Base-by-base conservation (phyloP, 2,113 vertebrate genomes). In the Tautogolabrus adspersus region DNA sequence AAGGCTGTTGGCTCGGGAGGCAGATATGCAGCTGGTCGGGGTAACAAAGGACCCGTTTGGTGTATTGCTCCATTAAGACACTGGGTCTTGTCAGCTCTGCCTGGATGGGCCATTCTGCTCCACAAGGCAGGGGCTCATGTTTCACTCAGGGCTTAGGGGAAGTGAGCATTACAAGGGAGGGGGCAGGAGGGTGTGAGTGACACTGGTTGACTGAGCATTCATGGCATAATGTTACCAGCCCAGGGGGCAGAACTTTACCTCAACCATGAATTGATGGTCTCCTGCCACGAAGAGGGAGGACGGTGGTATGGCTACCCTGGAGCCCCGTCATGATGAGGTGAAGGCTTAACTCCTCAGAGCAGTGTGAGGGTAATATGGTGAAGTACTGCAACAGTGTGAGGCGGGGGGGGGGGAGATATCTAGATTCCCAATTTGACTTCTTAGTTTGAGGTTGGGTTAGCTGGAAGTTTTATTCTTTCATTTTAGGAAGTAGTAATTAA, bases 51-150 rank as follows among this genome's bases (percentile, higher is more conserved):
- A 69, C 85, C 87, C 91, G 88, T 82, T 90, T 91, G 81, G 54
- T 88, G 58, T 80, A 89, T 75, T 85, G 88, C 83, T 71, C 92
- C 86, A 93, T 95, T 95, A 94, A 90, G 90, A 93, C 92, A 93
- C 88, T 93, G 92, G 87, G 78, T 88, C 85, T 88, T 89, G 89
- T 92, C 91, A 88, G 72, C 89, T 89, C 86, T 83, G 66, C 52
- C 23, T 64, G 85, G 81, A 87, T 87, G 92, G 89, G 42, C 84
- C 74, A 92, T 94, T 90, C 88, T 90, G 86, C 71, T 84, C 72
- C 80, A 75, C 75, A 85, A 90, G 78, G 79, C 52, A 86, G 77
- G 71, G 88, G 93, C 59, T 92, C 90, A 89, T 91, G 38, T 86
- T 91, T 93, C 91, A 92, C 85, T 90, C 75, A 84, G 79, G 81